phyloP scores from a whole-genome alignment of 35 echinoderm and acorn worm genomes.

The Ophioderma brevispina region DNA sequence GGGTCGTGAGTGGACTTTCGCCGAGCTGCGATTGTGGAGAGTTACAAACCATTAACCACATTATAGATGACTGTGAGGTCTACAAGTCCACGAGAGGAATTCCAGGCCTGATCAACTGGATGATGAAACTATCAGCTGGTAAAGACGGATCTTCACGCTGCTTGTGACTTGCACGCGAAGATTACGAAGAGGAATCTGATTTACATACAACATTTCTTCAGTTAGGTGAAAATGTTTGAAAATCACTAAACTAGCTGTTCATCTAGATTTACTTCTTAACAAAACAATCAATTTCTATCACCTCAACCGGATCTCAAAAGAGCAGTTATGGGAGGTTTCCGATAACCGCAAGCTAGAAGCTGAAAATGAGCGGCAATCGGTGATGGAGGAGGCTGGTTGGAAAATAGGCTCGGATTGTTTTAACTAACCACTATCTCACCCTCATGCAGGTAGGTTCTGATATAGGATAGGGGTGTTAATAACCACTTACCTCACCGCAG shows the following conservation, averaged over 20 bases:
- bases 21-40: no score
- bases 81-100: no score
- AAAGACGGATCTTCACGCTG: no score
- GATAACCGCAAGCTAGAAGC: slow-evolving; percentile 92
- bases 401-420: slow-evolving; percentile 90
- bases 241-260: neutral
- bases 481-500: neutral
- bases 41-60: no score
- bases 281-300: no score
- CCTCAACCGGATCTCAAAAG: slow-evolving; percentile 89
- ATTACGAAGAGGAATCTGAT: neutral
- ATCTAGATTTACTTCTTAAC: no score
- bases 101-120: no score
- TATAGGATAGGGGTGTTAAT: neutral
- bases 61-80: no score
- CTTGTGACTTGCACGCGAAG: no score
- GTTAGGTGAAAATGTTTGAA: neutral
- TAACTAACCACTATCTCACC: slow-evolving; percentile 95
- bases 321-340: slow-evolving; percentile 95
- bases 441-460: slow-evolving; percentile 82
- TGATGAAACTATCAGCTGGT: no score
- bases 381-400: slow-evolving; percentile 99
- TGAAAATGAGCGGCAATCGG: slow-evolving; percentile 78
- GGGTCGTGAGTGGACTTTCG: no score
- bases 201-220: neutral